These are phyloP conservation scores for Chionodraco myersi DNA, from an alignment of 2,113 vertebrate species.

Conservation along the genomic window DNA sequence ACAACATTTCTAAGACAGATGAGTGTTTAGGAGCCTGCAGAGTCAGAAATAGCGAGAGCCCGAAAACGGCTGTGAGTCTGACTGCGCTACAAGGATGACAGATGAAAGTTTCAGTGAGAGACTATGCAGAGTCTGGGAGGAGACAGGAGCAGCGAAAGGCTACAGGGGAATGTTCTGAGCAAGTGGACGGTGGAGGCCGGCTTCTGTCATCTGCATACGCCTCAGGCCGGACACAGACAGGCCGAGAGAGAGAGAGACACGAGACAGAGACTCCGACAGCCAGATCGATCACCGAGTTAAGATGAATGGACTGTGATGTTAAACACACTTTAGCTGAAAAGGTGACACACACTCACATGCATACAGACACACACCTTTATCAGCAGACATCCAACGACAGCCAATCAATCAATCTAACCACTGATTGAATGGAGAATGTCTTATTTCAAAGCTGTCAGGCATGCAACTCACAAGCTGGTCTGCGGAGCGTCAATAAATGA, in stretches of 20 bases:
- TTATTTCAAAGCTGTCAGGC: slow-evolving; percentile 28
- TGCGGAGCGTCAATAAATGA: slow-evolving; percentile 32
- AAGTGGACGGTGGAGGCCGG: slow-evolving; percentile 39
- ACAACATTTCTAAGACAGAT: slow-evolving; percentile 7
- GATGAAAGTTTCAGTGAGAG: slow-evolving; percentile 57
- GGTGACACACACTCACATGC: slow-evolving; percentile 29
- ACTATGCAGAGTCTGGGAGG: slow-evolving; percentile 45
- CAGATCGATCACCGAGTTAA: slow-evolving; percentile 69
- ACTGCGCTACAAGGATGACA: slow-evolving; percentile 14
- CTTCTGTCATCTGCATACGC: slow-evolving; percentile 42
- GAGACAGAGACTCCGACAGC: slow-evolving; percentile 70
- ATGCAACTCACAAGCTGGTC: not conserved
- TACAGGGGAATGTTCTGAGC: slow-evolving; percentile 48
- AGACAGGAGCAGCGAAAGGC: slow-evolving; percentile 20
- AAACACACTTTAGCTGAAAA: slow-evolving; percentile 48
- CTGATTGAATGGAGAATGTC: slow-evolving; percentile 36
- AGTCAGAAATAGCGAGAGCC: slow-evolving; percentile 1
- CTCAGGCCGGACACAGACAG: slow-evolving; percentile 57
- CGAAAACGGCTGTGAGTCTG: slow-evolving; percentile 31
- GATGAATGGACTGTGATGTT: slow-evolving; percentile 70
- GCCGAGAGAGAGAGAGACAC: slow-evolving; percentile 20
- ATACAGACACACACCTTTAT: slow-evolving; percentile 32
- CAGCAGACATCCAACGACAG: slow-evolving; percentile 48
- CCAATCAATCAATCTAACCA: slow-evolving; percentile 62
- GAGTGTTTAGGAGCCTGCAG: not conserved